Conservation (phyloP, 2,888 invertebrate genomes). For the Julus scanicus region DNA sequence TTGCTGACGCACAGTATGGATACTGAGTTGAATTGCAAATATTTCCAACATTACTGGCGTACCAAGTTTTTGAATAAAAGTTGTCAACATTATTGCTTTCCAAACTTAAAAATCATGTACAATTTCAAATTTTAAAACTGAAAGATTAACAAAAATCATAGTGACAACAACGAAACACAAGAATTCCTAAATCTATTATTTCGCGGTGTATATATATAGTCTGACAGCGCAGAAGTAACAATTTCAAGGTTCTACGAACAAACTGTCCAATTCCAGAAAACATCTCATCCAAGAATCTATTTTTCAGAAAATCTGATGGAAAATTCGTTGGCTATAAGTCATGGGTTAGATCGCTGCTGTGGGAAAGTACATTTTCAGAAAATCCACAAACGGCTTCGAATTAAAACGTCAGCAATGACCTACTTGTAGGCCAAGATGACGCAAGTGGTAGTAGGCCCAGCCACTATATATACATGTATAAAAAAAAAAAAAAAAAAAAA, state of each 20-base stretch:
- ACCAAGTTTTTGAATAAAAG: no score
- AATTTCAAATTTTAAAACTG: no score
- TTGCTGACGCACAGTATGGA: no score
- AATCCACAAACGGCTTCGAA: not conserved
- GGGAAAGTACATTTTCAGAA: not conserved
- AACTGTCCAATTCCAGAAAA: not conserved
- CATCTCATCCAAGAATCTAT: not conserved
- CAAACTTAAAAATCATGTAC: no score
- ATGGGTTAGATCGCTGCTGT: not conserved
- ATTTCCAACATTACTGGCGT: no score
- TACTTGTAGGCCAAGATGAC: not conserved
- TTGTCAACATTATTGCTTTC: no score
- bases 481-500: not conserved
- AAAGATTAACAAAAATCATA: not conserved
- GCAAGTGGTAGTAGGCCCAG: not conserved
- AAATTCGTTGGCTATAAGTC: not conserved
- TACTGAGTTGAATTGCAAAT: no score
- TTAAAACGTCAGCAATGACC: slow-evolving; percentile 5
- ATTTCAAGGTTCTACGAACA: not conserved
- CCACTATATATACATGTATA: not conserved
- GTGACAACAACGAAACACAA: no score
- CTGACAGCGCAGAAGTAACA: not conserved
- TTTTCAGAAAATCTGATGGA: not conserved
- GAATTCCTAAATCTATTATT: not conserved
- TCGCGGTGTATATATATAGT: not conserved